These are phyloP conservation scores for Tauraco hartlaubi DNA, from an alignment of 2,797 vertebrate species.

Conservation along the genomic window DNA sequence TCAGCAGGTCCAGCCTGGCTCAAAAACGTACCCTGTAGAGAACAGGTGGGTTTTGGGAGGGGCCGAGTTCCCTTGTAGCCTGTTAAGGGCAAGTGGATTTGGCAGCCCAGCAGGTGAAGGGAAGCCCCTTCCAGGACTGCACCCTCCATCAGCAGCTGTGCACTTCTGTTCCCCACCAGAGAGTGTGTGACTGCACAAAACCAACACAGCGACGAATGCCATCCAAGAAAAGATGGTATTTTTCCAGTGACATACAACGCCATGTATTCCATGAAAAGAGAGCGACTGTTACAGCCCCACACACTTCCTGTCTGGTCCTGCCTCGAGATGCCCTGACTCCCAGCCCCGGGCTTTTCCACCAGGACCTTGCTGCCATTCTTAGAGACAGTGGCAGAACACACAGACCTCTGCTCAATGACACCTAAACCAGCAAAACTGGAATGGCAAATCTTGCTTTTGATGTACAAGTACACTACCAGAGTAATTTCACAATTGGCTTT, in stretches of 20 bases:
- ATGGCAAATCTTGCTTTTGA: not conserved
- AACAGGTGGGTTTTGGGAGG: not conserved
- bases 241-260: too few relatives aligned
- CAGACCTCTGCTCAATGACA: not conserved
- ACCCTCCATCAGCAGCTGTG: not conserved
- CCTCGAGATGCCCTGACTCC: not conserved
- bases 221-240: too few relatives aligned
- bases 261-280: too few relatives aligned
- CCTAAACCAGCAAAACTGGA: not conserved
- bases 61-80: not conserved
- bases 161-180: not conserved
- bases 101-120: not conserved
- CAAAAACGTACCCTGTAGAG: fast-evolving
- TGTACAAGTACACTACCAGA: not conserved
- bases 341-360: not conserved
- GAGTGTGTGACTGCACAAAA: not conserved
- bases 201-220: too few relatives aligned
- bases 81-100: not conserved
- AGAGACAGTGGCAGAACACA: not conserved
- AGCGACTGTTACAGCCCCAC: too few relatives aligned
- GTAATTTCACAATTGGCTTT: not conserved
- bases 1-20: not conserved
- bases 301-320: not conserved
- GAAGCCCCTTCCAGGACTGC: not conserved
- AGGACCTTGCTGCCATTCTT: not conserved